Base-by-base conservation (phyloP, 2,888 invertebrate species). In the Hymenopus coronatus region DNA sequence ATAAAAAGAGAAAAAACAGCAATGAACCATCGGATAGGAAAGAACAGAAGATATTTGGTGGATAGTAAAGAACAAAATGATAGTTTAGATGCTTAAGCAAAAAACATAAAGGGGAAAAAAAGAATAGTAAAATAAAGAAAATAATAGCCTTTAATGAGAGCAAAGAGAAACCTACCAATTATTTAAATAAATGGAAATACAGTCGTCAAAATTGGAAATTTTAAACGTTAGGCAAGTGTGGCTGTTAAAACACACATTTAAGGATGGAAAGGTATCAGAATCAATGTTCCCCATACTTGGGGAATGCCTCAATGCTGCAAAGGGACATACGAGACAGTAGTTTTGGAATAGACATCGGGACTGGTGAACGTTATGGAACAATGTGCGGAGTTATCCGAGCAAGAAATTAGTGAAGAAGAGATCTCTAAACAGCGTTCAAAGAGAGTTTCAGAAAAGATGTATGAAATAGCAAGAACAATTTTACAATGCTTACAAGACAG, bases 171-270 rank as follows among this genome's bases (percentile, higher is more conserved):
- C 27, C 82, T 33, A 14, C 82, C n/a, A 28, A 25, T 15, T 89
- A 90, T 88, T 54, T 90, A 70, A 87, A 88, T 83, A 84, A 14
- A 87, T 97, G 97, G 97, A 96, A 97, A 92, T 94, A 96, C 92
- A 94, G 95, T 90, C 94, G 93, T 90, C 93, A 93, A 84, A 95
- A 96, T 91, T 97, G 97, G 97, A 97, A 97, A 92, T 97, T 97
- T 92, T 96, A 96, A 97, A 97, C 93, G 93, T 96, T 1, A 95
- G 95, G 90, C 97, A 97, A 93, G 95, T 96, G n/a, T 97, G 97
- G 95, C 93, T 97, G 87, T 95, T 95, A 91, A 96, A 96, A 90
- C 95, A 96, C 91, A 95, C 96, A 91, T 95, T 96, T 91, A 95
- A 96, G 90, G 93, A 94, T 25, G 92, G 93, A 6, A 94, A 95